Evolutionary conservation across 1,140 invertebrate genomes (phyloP).

Genomic region (Littorina saxatilis): DNA sequence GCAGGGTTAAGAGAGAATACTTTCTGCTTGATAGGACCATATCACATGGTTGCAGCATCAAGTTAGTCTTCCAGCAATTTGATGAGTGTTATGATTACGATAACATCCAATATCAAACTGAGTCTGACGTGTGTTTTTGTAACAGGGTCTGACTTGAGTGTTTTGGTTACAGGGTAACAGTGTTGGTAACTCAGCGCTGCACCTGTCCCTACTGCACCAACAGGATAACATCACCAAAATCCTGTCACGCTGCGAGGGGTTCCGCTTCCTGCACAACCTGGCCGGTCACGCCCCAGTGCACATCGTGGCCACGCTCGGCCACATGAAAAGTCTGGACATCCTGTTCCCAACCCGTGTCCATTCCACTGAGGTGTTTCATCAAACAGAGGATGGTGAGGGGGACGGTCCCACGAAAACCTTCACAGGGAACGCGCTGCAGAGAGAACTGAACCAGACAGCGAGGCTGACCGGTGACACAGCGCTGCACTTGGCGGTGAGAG

Average conservation of each 20-base stretch:
- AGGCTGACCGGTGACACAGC: slow-evolving; percentile 20
- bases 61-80: no score
- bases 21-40: no score
- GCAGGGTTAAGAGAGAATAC: no score
- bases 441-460: slow-evolving; percentile 7
- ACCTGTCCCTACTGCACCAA: slow-evolving; percentile 5
- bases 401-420: no score
- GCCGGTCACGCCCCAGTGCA: slow-evolving; percentile 24
- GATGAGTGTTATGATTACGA: no score
- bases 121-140: no score
- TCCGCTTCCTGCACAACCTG: slow-evolving; percentile 13
- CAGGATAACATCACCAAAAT: slow-evolving; percentile 17
- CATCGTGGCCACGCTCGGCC: slow-evolving; percentile 21
- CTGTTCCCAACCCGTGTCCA: not conserved
- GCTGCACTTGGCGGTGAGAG: slow-evolving; percentile 28
- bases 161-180: not conserved
- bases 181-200: slow-evolving; percentile 23
- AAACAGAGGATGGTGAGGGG: not conserved
- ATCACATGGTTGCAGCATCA: no score
- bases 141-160: no score
- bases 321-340: not conserved
- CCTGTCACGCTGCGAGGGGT: slow-evolving; percentile 12
- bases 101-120: no score
- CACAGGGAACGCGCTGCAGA: not conserved
- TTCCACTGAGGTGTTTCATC: not conserved